These are phyloP conservation scores for Mus musculus DNA, from an alignment of 2,113 vertebrate genomes.

Conservation along the genomic window DNA sequence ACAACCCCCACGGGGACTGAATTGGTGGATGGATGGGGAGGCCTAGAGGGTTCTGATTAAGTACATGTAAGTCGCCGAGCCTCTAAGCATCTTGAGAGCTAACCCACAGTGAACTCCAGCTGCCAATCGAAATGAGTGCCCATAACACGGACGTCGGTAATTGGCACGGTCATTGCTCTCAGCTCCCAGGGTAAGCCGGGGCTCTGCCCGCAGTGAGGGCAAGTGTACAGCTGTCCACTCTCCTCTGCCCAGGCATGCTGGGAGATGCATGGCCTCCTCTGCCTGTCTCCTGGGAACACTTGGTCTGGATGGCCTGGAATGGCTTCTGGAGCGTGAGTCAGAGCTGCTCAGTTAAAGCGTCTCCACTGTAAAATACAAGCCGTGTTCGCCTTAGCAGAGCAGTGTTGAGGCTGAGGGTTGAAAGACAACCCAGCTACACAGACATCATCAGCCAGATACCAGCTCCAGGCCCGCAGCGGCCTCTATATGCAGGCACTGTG, in stretches of 20 bases:
- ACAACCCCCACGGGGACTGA: neutral
- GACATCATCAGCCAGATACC: neutral
- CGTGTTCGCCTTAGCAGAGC: accelerated
- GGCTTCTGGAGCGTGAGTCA: neutral
- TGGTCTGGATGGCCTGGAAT: neutral
- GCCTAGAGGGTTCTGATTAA: too few relatives aligned
- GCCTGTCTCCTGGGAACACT: neutral
- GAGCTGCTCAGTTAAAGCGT: neutral
- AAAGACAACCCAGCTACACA: neutral
- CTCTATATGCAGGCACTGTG: neutral
- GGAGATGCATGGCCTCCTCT: neutral
- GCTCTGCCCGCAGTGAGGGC: neutral
- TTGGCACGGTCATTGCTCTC: neutral
- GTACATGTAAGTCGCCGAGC: accelerated
- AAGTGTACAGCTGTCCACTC: too few relatives aligned
- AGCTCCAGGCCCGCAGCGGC: neutral
- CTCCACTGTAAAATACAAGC: neutral
- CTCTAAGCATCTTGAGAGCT: neutral
- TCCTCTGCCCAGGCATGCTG: neutral
- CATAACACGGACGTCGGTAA: accelerated
- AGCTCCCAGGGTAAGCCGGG: neutral
- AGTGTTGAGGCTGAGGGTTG: too few relatives aligned
- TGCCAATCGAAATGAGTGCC: neutral
- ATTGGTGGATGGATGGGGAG: accelerated
- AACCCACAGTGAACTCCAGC: neutral